A percentile compares a stretch with the other conserved stretches of the same genome.
phyloP scores from a whole-genome alignment of 1,140 invertebrate species.

The Maniola jurtina region DNA sequence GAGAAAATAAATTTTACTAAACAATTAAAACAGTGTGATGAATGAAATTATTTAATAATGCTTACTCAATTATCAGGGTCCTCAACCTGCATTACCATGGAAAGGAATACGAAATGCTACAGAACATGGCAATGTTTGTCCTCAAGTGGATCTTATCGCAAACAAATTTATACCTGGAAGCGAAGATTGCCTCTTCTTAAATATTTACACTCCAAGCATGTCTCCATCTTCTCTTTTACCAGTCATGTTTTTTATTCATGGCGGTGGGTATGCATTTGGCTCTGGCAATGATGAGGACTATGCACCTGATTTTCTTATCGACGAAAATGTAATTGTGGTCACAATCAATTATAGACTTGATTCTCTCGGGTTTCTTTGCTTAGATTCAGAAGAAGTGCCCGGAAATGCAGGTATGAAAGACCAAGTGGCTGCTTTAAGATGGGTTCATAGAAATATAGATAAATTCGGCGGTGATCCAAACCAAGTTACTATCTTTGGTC shows the following conservation, averaged over 20 bases:
- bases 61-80: too few species aligned
- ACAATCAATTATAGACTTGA: conserved; percentile 86
- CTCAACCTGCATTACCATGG: conserved; percentile 68
- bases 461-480: conserved; percentile 84
- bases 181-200: conserved; percentile 73
- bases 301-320: conserved; percentile 82
- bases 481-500: conserved; percentile 87
- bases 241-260: conserved; percentile 78
- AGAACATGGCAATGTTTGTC: conserved; percentile 46
- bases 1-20: too few species aligned
- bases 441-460: conserved; percentile 62
- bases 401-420: conserved; percentile 64
- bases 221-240: conserved; percentile 43
- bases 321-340: conserved; percentile 82
- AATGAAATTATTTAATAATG: too few species aligned
- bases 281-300: too few species aligned
- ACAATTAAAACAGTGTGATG: too few species aligned
- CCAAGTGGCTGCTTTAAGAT: conserved; percentile 57
- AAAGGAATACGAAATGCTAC: conserved; percentile 42
- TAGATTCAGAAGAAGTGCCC: conserved; percentile 73
- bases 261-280: conserved; percentile 69
- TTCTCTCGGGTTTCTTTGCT: conserved; percentile 78
- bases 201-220: conserved; percentile 63
- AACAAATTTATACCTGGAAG: conserved; percentile 35
- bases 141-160: conserved; percentile 46